A percentile compares a stretch with the other conserved stretches of the same genome.
Evolutionary conservation across 2,888 invertebrate species (phyloP).

Genomic region (Caenorhabditis afra): DNA sequence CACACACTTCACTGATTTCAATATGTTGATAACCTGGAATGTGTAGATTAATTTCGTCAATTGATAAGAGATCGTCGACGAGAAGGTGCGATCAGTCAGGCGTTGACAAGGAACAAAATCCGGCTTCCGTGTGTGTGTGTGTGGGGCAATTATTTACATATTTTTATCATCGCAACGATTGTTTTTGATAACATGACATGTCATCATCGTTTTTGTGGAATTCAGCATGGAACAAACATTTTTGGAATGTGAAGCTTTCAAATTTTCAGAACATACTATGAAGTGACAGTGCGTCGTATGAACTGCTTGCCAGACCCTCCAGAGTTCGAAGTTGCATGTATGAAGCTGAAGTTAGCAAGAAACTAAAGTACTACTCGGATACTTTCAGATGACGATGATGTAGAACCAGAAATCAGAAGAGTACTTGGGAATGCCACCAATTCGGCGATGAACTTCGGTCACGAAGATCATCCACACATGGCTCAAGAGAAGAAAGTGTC

Average conservation of each 20-base stretch:
- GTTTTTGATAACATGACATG: conserved; percentile 17
- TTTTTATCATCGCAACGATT: neutral
- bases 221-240: neutral
- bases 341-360: conserved; percentile 26
- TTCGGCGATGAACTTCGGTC: conserved; percentile 53
- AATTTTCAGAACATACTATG: conserved; percentile 72
- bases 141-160: conserved; percentile 5
- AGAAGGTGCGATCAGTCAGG: conserved; percentile 24
- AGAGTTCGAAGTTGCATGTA: conserved; percentile 76
- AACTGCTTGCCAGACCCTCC: conserved; percentile 80
- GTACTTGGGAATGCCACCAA: conserved; percentile 69
- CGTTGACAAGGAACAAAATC: conserved; percentile 29
- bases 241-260: neutral
- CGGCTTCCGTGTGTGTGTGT: conserved; percentile 19
- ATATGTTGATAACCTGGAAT: neutral
- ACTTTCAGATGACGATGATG: conserved; percentile 74
- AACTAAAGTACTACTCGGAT: too few relatives aligned
- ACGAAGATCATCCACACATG: conserved; percentile 49
- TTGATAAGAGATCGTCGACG: conserved; percentile 17
- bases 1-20: neutral
- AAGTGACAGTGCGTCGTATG: conserved; percentile 79
- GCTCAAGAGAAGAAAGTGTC: conserved; percentile 51
- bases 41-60: conserved; percentile 1
- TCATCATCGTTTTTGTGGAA: conserved; percentile 5
- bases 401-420: conserved; percentile 69